Evolutionary conservation across 2,797 vertebrate genomes (phyloP), one percentile per base, ranked within the genome.

Genomic region (Ciconia nigra): DNA sequence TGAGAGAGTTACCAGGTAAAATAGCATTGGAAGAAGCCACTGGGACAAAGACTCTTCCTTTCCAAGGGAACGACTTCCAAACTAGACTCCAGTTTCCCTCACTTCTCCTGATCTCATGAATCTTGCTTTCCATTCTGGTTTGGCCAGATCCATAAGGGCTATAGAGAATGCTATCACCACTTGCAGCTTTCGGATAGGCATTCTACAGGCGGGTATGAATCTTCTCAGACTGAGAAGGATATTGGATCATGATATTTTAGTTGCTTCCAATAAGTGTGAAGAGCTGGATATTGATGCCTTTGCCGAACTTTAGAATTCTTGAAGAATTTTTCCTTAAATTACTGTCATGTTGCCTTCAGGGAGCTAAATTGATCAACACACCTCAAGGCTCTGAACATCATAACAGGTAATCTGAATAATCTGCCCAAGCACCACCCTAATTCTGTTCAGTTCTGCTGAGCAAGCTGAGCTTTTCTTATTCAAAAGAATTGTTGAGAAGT

Each of bases 131-230:
- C 13, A 2, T 52, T 88, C 33, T 67, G 18, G 4, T 9, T 66
- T 21, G 12, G 10, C 12, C 35, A 77, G 26, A 80, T 54, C 12
- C 7, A 24, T 7, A 46, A 51, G 35, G 9, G 15, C 5, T 73
- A 19, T 19, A 22, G 4, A 86, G 29, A 83, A 69, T 10, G 13
- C 4, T 25, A 1, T 39, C 15, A 69, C 2, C 6, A n/a, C 5
- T 31, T 57, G 13, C 11, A 70, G 28, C 15, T 82, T 72, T 44
- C 0, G 0, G 16, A 55, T 44, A 67, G 26, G 3, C 1, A 1
- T 7, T 76, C 10, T 77, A n/a, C 4, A n/a, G 15, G 9, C 20
- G 83, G 33, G 49, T 29, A 57, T 1, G 26, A 54, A 61, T 52
- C 15, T 47, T 71, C 25, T 69, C 19, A 41, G 7, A 46, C 15